Conservation (phyloP, 2,888 invertebrate genomes). For the Trissolcus japonicus region DNA sequence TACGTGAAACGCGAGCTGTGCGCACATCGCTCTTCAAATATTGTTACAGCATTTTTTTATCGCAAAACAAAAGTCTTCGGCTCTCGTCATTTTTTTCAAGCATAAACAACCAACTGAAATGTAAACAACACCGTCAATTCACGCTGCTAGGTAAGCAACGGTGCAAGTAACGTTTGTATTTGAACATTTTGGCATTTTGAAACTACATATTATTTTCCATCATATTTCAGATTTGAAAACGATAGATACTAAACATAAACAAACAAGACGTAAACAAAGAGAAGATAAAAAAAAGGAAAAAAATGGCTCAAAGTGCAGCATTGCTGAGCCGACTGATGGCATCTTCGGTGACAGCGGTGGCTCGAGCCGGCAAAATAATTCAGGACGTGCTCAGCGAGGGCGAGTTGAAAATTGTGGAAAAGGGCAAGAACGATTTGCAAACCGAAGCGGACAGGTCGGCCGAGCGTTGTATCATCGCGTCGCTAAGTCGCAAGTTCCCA, state of each 20-base stretch:
- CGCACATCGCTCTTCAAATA: no score
- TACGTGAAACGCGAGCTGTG: neutral
- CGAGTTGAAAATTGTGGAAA: constrained; percentile 93
- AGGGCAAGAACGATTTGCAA: constrained; percentile 96
- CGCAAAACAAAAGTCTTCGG: constrained; percentile 20
- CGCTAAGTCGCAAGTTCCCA: constrained; percentile 90
- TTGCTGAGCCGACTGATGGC: constrained; percentile 85
- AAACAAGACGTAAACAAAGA: no score
- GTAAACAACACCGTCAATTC: no score
- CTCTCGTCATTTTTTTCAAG: no score
- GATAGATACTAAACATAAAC: no score
- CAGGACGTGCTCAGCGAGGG: constrained; percentile 93
- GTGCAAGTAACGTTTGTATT: no score
- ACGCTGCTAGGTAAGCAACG: no score
- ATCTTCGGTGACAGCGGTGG: constrained; percentile 87
- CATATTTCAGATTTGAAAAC: no score
- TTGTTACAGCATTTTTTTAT: neutral
- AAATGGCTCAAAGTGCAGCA: constrained; percentile 82
- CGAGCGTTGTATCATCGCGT: constrained; percentile 94
- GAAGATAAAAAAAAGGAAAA: neutral
- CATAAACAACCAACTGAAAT: no score
- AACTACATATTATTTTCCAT: no score
- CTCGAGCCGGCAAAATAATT: constrained; percentile 91
- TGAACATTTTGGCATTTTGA: no score
- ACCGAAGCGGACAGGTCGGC: constrained; percentile 98